Percentiles rank a stretch among this genome's conserved stretches.
Conservation (phyloP, 2,888 invertebrate genomes). For the Apomyelois bistriatella region DNA sequence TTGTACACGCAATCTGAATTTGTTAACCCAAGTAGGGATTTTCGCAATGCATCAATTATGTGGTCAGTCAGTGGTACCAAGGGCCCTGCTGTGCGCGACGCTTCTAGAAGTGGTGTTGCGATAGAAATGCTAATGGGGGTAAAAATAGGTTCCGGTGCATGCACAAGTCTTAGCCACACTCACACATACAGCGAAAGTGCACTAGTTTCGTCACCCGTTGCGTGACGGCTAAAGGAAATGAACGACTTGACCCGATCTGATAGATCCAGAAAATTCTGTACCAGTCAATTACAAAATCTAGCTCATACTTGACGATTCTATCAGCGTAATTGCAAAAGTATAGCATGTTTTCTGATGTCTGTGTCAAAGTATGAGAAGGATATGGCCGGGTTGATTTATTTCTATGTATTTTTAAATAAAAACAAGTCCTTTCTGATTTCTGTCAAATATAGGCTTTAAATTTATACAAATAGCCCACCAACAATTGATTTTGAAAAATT, state of each 20-base stretch:
- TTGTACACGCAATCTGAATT: too few species aligned
- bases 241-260: background rate
- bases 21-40: background rate
- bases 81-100: background rate
- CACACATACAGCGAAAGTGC: slow-evolving; percentile 6
- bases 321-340: too few species aligned
- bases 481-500: too few species aligned
- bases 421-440: too few species aligned
- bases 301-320: background rate
- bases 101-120: background rate
- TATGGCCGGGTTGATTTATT: too few species aligned
- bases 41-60: background rate
- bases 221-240: background rate
- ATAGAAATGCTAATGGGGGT: background rate
- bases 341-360: too few species aligned
- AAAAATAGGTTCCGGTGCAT: background rate
- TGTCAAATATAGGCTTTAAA: too few species aligned
- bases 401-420: too few species aligned
- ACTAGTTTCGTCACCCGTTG: slow-evolving; percentile 6
- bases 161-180: background rate
- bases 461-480: too few species aligned
- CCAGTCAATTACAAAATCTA: background rate
- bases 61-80: background rate
- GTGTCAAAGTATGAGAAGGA: too few species aligned
- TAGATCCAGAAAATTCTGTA: slow-evolving; percentile 2